Base-by-base conservation (phyloP, 2,113 vertebrate genomes). In the Podiceps cristatus region DNA sequence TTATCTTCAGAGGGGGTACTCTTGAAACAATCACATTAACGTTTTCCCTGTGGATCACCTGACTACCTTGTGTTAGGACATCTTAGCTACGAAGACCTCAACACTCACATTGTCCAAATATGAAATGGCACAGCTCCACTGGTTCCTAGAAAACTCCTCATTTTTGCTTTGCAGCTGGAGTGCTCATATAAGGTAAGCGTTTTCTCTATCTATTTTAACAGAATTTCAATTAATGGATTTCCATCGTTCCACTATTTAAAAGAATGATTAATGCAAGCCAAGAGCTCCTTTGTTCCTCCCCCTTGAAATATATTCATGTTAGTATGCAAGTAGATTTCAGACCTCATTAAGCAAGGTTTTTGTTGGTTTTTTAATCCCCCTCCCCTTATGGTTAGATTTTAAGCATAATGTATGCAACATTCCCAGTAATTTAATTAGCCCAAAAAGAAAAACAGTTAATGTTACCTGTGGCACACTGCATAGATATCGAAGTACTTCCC, bases 401-500 rank as follows among this genome's bases (percentile, higher is more conserved):
- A 60, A 73, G 23, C 11, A 29, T 25, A 84, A 37, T 53, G 19
- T 20, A 37, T 49, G 37, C 35, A 80, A 40, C 78, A 50, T 47
- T 85, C 18, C 14, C 19, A 49, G 5, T 52, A 72, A 33, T 60
- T 63, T 73, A 52, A 49, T 76, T 73, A 76, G 49, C 31, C 31
- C 5, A 60, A 49, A 49, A 37, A 28, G 50, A 37, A 53, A 78
- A 9, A n/a, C 60, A 49, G 56, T 71, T 79, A 77, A 10, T 40
- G 22, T 96, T 98, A 99, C 99, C 99, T 98, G 96, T 7, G 98
- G 98, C 55, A 98, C 86, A 55, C 98, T 99, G 86, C 98, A 99
- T 52, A 99, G 98, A 94, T 99, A 99, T 14, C 98, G 98, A 93
- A 99, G 98, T 79, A 99, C 97, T 87, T 99, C 99, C 74, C 99